Evolutionary conservation across 2,888 invertebrate genomes (phyloP).

Genomic region (Caenorhabditis sp.): DNA sequence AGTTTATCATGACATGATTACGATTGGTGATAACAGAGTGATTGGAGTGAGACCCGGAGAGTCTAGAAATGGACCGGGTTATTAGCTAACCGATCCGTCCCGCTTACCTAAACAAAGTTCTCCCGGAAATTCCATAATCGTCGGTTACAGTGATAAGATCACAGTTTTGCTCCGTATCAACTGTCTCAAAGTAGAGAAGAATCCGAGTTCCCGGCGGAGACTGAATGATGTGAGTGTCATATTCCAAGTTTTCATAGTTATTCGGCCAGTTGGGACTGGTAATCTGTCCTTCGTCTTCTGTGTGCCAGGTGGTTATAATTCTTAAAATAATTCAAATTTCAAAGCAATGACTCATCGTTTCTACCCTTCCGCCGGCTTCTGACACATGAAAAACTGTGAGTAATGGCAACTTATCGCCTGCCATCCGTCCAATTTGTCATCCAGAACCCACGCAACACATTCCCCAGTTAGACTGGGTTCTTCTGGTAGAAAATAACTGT

Average conservation of each 20-base stretch:
- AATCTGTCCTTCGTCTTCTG: conserved; percentile 28
- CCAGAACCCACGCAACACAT: conserved; percentile 61
- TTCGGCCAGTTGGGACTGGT: conserved; percentile 36
- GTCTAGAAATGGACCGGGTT: conserved; percentile 1
- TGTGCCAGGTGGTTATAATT: conserved; percentile 40
- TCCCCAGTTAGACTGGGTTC: conserved; percentile 51
- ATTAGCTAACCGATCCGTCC: too few species aligned
- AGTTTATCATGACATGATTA: conserved; percentile 43
- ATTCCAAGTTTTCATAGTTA: conserved; percentile 44
- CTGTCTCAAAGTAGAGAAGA: conserved; percentile 45
- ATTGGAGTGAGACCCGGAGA: conserved; percentile 43
- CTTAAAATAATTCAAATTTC: conserved; percentile 8
- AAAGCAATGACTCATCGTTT: neutral
- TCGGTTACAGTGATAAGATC: conserved; percentile 56
- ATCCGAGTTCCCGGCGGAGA: conserved; percentile 47
- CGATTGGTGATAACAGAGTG: conserved; percentile 41
- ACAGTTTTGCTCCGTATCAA: conserved; percentile 57
- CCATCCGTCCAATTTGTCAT: conserved; percentile 58
- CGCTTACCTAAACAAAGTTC: conserved; percentile 55
- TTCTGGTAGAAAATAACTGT: conserved; percentile 50
- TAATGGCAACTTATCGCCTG: conserved; percentile 61
- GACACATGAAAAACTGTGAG: conserved; percentile 66
- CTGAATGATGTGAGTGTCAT: conserved; percentile 51
- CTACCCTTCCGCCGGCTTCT: conserved; percentile 49
- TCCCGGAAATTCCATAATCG: conserved; percentile 53